Percentiles rank a stretch among this genome's conserved stretches.
These are phyloP conservation scores for Eleginops maclovinus DNA, from an alignment of 2,113 vertebrate genomes.

Conservation along the genomic window DNA sequence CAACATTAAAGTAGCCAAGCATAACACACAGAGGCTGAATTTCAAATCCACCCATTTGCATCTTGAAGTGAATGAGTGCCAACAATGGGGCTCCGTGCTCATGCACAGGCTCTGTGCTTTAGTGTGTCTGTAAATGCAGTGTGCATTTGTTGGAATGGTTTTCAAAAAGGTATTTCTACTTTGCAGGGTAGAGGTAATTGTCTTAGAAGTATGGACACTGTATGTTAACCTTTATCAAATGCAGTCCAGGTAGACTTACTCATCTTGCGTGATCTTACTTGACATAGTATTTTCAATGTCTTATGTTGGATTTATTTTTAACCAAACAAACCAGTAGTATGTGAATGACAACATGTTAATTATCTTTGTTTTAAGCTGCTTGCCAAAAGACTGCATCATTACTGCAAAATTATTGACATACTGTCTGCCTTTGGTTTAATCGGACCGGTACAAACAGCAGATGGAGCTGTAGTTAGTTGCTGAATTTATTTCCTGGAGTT, in stretches of 20 bases:
- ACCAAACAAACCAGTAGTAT: not conserved
- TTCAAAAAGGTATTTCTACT: conserved; percentile 28
- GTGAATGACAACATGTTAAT: conserved; percentile 27
- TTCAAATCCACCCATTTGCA: conserved; percentile 84
- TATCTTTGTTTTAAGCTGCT: conserved; percentile 52
- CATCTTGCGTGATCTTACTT: conserved; percentile 18
- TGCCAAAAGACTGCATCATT: conserved; percentile 43
- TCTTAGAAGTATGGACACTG: conserved; percentile 45
- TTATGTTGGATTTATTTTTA: conserved; percentile 16
- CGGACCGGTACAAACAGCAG: conserved; percentile 64
- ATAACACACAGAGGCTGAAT: conserved; percentile 83
- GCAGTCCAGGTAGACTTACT: conserved; percentile 13
- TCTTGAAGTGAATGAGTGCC: conserved; percentile 80
- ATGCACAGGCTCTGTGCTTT: conserved; percentile 61
- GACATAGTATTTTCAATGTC: conserved; percentile 5
- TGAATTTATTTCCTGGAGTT: conserved; percentile 60
- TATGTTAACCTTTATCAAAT: conserved; percentile 24
- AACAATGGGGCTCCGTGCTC: conserved; percentile 65
- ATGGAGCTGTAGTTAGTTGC: conserved; percentile 70
- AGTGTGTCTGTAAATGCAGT: conserved; percentile 41
- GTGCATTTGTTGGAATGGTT: conserved; percentile 23
- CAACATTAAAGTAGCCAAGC: conserved; percentile 86
- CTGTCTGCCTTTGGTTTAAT: conserved; percentile 41
- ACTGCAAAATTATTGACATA: conserved; percentile 32
- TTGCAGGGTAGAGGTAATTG: conserved; percentile 39